Evolutionary conservation across 2,113 vertebrate species (phyloP).

Genomic region (Thryonomys swinderianus): DNA sequence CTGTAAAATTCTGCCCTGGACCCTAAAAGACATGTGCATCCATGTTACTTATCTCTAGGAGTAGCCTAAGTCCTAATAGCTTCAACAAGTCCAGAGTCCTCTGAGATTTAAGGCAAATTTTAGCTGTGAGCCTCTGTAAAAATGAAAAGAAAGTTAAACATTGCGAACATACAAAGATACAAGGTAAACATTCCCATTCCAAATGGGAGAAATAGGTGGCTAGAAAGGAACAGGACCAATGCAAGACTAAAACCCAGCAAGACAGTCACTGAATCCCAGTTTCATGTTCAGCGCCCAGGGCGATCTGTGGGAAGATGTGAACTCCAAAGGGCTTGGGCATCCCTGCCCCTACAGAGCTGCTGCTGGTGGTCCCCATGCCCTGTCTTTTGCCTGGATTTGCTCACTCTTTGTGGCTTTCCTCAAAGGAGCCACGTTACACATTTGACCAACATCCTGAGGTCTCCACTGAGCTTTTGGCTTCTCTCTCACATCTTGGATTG

Average conservation of each 20-base stretch:
- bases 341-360: background rate
- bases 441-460: background rate
- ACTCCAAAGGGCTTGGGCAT: background rate
- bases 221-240: background rate
- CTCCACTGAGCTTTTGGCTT: background rate
- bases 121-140: background rate
- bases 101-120: background rate
- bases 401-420: background rate
- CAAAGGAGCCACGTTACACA: background rate
- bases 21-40: background rate
- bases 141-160: background rate
- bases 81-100: background rate
- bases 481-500: background rate
- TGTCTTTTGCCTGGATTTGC: background rate
- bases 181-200: background rate
- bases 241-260: background rate
- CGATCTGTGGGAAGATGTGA: background rate
- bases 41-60: background rate
- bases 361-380: background rate
- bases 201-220: background rate
- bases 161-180: background rate
- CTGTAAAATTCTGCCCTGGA: background rate
- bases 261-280: background rate
- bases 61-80: background rate
- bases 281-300: background rate